Evolutionary conservation across 2,888 invertebrate genomes (phyloP).

Genomic region (Clitarchus hookeri): DNA sequence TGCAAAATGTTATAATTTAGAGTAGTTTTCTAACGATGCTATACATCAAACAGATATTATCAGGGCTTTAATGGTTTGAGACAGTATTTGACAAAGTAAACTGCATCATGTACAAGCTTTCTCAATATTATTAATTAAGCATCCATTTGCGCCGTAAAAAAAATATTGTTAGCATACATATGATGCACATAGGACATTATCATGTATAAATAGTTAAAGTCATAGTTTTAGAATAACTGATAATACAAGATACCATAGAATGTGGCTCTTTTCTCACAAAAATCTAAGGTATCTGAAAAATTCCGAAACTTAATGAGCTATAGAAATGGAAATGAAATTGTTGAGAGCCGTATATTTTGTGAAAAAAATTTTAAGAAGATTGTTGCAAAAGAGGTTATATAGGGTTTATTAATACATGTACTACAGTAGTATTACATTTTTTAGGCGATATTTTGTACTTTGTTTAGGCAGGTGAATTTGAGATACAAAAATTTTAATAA

Average conservation of each 20-base stretch:
- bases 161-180: not conserved
- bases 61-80: not conserved
- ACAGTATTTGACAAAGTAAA: not conserved
- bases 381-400: not conserved
- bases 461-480: not conserved
- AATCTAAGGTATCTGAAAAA: not conserved
- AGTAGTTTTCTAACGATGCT: not conserved
- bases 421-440: not conserved
- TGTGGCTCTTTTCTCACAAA: not conserved
- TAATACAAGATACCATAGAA: not conserved
- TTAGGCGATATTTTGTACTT: not conserved
- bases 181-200: not conserved
- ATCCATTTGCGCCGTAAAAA: not conserved
- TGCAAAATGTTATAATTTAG: not conserved
- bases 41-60: not conserved
- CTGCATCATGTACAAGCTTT: slow-evolving; percentile 4
- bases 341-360: not conserved
- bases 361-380: not conserved
- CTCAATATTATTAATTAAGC: not conserved
- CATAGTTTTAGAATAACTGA: not conserved
- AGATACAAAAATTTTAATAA: not conserved
- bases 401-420: not conserved
- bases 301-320: not conserved
- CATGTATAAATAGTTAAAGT: not conserved
- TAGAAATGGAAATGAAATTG: not conserved